Percentiles rank a stretch among this genome's conserved stretches.
Conservation (phyloP, 2,797 vertebrate genomes). For the Anas georgica region DNA sequence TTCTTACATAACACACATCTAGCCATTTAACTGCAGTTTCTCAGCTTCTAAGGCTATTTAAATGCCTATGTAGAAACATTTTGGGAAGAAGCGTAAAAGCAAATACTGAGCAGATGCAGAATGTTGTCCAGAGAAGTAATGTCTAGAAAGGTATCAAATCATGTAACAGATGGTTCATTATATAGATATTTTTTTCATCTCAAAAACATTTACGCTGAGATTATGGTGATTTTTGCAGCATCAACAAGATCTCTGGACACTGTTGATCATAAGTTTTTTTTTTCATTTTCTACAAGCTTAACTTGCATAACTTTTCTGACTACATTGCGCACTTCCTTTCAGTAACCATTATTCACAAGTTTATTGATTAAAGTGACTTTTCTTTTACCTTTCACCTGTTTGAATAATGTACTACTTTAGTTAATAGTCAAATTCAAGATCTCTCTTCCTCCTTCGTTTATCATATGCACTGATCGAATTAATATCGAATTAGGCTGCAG, state of each 20-base stretch:
- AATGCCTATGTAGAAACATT: neutral
- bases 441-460: neutral
- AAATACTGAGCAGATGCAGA: neutral
- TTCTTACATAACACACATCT: neutral
- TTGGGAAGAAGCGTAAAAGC: neutral
- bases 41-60: neutral
- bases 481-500: neutral
- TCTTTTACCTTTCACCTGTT: neutral
- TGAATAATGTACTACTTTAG: neutral
- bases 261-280: neutral
- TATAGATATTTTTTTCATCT: neutral
- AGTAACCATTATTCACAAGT: neutral
- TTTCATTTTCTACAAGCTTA: neutral
- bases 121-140: neutral
- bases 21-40: neutral
- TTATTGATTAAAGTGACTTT: neutral
- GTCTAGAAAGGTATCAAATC: neutral
- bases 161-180: neutral
- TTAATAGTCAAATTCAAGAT: neutral
- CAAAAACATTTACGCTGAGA: neutral
- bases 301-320: neutral
- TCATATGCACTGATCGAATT: neutral
- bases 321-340: neutral
- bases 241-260: neutral
- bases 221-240: neutral